phyloP scores from a whole-genome alignment of 2,888 invertebrate genomes.

The Eretmocerus hayati region DNA sequence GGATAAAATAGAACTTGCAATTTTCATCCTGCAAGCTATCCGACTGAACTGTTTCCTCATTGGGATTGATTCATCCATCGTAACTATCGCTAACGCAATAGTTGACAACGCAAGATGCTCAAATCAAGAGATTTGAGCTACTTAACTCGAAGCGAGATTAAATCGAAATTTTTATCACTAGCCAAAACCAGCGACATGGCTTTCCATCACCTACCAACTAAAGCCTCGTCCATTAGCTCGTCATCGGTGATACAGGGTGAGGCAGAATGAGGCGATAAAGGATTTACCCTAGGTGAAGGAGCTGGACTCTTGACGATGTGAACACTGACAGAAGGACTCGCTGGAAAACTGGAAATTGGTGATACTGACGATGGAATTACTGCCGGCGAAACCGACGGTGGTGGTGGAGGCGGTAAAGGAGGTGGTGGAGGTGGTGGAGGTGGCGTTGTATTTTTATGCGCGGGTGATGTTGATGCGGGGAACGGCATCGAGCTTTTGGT shows the following conservation, averaged over 20 bases:
- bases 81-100: too few relatives aligned
- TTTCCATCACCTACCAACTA: slow-evolving; percentile 63
- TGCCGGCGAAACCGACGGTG: slow-evolving; percentile 4
- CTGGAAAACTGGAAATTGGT: slow-evolving; percentile 42
- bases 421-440: slow-evolving; percentile 41
- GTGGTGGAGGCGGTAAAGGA: slow-evolving; percentile 20
- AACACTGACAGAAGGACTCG: slow-evolving; percentile 64
- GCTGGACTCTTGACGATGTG: slow-evolving; percentile 73
- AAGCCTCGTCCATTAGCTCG: slow-evolving; percentile 82
- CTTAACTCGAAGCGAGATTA: too few relatives aligned
- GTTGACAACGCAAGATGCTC: too few relatives aligned
- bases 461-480: slow-evolving; percentile 39
- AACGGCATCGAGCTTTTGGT: slow-evolving; percentile 16
- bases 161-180: too few relatives aligned
- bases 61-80: too few relatives aligned
- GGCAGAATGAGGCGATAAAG: slow-evolving; percentile 62
- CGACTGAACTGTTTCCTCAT: too few relatives aligned
- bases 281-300: slow-evolving; percentile 60
- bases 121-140: too few relatives aligned
- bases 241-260: slow-evolving; percentile 82
- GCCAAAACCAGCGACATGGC: too few relatives aligned
- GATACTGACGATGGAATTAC: slow-evolving; percentile 20
- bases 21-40: too few relatives aligned
- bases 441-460: slow-evolving; percentile 43
- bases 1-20: too few relatives aligned